Evolutionary conservation across 2,888 invertebrate species (phyloP), one percentile per base, ranked within the genome.

Genomic region (Gerris lacustris): DNA sequence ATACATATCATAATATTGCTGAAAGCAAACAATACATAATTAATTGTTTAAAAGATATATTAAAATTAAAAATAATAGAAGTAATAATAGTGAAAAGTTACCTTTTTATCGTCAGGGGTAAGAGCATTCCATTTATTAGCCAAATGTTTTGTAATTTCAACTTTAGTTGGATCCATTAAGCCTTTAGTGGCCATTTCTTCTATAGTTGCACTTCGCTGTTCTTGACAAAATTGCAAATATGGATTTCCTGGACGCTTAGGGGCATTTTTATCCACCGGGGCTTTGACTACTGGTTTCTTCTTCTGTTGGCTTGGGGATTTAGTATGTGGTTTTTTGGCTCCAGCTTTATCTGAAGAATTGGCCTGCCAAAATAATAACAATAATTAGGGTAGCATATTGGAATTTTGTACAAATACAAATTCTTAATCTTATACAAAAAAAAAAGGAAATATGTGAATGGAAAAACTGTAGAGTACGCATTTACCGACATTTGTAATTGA

Each of bases 181-280:
- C 85, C 85, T 63, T 86, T 83, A 77, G 87, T 85, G 72, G 88
- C 87, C 80, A 88, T 86, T 67, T 76, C 74, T 72, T 78, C 78
- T 63, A 78, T 74, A 44, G 89, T 84, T 18, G 88, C 79, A n/a
- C 89, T 88, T 72, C 90, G 81, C 77, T 90, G 89, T 77, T 90
- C 89, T 82, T 90, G 89, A 76, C 90, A 90, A 80, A 89, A 90
- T 80, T 90, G 89, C 77, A 90, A 89, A 80, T 90, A 90, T 67
- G 90, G 90, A 84, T 90, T 90, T 70, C 89, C 89, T 1, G 90
- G 90, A 75, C 89, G 84, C 78, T 90, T 90, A 0, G 90, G 90
- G 67, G 89, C 89, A 80, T 89, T 88, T 0, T 89, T 89, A 81
- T 90, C 90, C 6, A 81, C 76, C 2, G 55, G 55, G 2, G 55